phyloP scores from a whole-genome alignment of 1,140 invertebrate genomes.

The Caerostris extrusa region DNA sequence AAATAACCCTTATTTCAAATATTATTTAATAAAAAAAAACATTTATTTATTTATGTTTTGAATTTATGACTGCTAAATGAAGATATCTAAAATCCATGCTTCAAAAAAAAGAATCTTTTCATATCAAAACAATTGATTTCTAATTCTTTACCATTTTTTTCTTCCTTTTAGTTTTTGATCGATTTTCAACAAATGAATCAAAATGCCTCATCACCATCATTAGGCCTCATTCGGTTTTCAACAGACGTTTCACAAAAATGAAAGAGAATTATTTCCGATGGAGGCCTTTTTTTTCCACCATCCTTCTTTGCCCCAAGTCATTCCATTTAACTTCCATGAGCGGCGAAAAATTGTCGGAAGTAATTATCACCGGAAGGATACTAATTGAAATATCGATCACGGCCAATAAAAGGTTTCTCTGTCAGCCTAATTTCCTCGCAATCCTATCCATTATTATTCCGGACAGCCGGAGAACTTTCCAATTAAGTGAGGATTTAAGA shows the following conservation, averaged over 20 bases:
- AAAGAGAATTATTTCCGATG: background rate
- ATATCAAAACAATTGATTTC: too few relatives aligned
- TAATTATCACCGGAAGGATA: background rate
- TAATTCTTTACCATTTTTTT: background rate
- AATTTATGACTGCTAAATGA: too few relatives aligned
- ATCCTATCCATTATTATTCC: background rate
- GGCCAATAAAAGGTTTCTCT: background rate
- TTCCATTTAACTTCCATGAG: background rate
- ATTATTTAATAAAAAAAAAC: too few relatives aligned
- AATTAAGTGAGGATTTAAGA: too few relatives aligned
- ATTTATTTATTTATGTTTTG: too few relatives aligned
- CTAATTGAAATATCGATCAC: constrained; percentile 11
- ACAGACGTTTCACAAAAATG: background rate
- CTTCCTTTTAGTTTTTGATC: too few relatives aligned
- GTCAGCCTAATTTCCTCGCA: background rate
- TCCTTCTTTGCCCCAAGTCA: background rate
- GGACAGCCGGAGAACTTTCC: too few relatives aligned
- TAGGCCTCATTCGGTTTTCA: background rate
- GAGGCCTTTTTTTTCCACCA: background rate
- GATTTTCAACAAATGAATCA: background rate
- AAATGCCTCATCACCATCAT: background rate
- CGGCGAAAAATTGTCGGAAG: background rate
- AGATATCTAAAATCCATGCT: too few relatives aligned
- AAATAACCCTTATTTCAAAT: too few relatives aligned
- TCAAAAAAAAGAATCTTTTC: too few relatives aligned